Evolutionary conservation across 2,888 invertebrate species (phyloP).

Genomic region (Perizoma flavofasciatum): DNA sequence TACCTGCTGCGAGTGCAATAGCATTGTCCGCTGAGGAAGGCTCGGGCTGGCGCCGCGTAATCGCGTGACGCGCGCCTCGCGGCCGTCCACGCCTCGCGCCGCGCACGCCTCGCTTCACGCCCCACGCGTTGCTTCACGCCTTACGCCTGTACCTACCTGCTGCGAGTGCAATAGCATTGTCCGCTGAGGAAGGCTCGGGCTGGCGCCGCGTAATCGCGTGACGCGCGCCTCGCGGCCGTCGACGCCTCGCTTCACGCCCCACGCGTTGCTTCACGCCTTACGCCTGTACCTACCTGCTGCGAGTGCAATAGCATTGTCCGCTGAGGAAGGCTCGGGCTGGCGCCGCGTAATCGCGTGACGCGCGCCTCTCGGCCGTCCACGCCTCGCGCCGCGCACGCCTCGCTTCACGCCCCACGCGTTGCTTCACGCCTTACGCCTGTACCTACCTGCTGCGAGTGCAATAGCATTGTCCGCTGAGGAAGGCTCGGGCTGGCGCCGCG

Average conservation of each 20-base stretch:
- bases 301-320: slow-evolving; percentile 50
- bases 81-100: too few relatives aligned
- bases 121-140: too few relatives aligned
- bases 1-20: slow-evolving; percentile 58
- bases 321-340: slow-evolving; percentile 50
- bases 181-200: slow-evolving; percentile 50
- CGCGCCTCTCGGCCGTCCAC: too few relatives aligned
- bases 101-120: slow-evolving; percentile 35
- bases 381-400: slow-evolving; percentile 44
- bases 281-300: slow-evolving; percentile 59
- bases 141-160: slow-evolving; percentile 50
- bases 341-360: too few relatives aligned
- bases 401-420: slow-evolving; percentile 16
- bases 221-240: too few relatives aligned
- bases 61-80: too few relatives aligned
- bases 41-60: slow-evolving; percentile 57
- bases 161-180: slow-evolving; percentile 53
- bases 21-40: slow-evolving; percentile 48
- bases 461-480: slow-evolving; percentile 46
- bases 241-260: too few relatives aligned
- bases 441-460: slow-evolving; percentile 58
- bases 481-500: slow-evolving; percentile 57
- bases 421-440: neutral
- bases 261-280: too few relatives aligned
- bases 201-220: too few relatives aligned